Base-by-base conservation (phyloP, 1,140 invertebrate genomes). In the Melipona quadrifasciata region DNA sequence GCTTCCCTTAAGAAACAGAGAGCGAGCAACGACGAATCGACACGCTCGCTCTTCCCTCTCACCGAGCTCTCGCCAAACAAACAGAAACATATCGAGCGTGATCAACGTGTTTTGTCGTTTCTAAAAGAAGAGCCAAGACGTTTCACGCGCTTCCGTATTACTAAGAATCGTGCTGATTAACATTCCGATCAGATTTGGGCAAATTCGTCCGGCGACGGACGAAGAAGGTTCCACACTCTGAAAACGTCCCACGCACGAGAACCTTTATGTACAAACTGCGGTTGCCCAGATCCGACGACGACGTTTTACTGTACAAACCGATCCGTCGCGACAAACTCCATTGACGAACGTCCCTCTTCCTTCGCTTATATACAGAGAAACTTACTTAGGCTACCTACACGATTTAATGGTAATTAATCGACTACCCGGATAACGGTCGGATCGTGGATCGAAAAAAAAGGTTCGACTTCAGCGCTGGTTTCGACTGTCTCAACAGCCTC, bases 51-150 rank as follows among this genome's bases (percentile, higher is more conserved):
- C 6, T 34, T 55, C 55, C 31, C 24, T 47, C 8, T 61, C 17
- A n/a, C n/a, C 67, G 5, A 65, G 11, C 27, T 39, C 24, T 58
- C 27, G 34, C 39, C 64, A 80, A 39, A 70, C 78, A 87, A 90
- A 90, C 87, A 87, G 85, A 87, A 89, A 89, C 27, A 80, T 84
- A 89, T 89, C 88, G 87, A 89, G 85, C 47, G 67, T 24, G 53
- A 85, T 61, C n/a, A n/a, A 21, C 21, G 64, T 81, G 84, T 67
- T 64, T 31, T 65, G 72, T 68, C 31, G 14, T 64, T 53, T 3
- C 39, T 61, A 61, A 71, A 57, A 67, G n/a, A 34, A 27, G 39
- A 70, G n/a, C 31, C n/a, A 80, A 8, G 27, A 65, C 27, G 27
- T 27, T 27, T 27, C 39, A 24, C 27, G 53, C 53, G 47, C 16